Percentiles rank a stretch among this genome's conserved stretches.
These are phyloP conservation scores for Rhinogobio ventralis DNA, from an alignment of 2,797 vertebrate genomes.

Conservation along the genomic window DNA sequence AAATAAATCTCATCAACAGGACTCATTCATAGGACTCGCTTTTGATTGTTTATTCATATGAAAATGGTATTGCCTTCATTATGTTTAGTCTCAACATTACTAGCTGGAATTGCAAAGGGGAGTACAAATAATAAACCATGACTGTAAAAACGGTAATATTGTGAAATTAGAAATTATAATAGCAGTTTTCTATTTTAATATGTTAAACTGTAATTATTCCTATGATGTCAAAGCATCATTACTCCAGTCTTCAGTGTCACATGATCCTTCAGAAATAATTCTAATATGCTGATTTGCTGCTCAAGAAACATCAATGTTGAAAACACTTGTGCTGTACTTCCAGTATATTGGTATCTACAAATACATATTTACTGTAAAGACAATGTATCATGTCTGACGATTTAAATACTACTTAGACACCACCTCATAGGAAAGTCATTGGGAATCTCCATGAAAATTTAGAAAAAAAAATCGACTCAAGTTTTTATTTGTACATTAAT, in stretches of 20 bases:
- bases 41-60: background rate
- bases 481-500: background rate
- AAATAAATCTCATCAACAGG: conserved; percentile 78
- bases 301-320: background rate
- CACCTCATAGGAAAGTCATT: background rate
- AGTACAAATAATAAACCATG: background rate
- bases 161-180: background rate
- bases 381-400: background rate
- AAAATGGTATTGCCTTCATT: background rate
- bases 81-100: background rate
- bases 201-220: background rate
- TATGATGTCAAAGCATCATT: background rate
- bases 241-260: background rate
- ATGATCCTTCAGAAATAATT: background rate
- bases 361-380: background rate
- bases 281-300: background rate
- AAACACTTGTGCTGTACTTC: background rate
- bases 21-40: conserved; percentile 14
- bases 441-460: background rate
- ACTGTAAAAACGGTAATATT: background rate
- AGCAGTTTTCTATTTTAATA: background rate
- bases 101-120: background rate
- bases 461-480: background rate
- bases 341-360: background rate
- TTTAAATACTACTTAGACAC: background rate